Evolutionary conservation across 2,113 vertebrate species (phyloP), one percentile per base, ranked within the genome.

Genomic region (Cranoglanis bouderius): DNA sequence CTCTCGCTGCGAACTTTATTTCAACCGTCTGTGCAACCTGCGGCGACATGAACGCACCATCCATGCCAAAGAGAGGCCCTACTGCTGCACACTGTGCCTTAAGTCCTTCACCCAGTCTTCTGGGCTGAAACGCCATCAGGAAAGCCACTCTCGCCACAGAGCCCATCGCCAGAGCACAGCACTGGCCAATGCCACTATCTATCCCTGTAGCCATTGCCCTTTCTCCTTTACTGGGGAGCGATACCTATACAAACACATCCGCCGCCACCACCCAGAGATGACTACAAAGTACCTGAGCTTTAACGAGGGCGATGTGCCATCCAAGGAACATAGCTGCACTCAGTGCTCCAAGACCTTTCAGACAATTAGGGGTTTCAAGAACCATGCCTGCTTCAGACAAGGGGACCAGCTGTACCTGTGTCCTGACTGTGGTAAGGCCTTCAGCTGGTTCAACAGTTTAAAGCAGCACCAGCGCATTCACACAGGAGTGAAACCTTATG

Each of bases 381-480:
- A 92, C 13, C 96, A 96, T 92, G 14, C 88, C 4, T 96, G 96
- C 84, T 89, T 94, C 72, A 92, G 92, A 83, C 91, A 94, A 88
- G 91, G 94, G 63, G 94, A 95, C 85, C 92, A 94, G 3, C 86
- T 95, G 75, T 95, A 94, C 85, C 67, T 95, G 89, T 96, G 96
- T 91, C 92, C 93, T 0, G 95, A 96, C 82, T 96, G 96, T 1
- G 95, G 95, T 0, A 96, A 96, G 82, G 92, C 95, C 85, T 96
- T 95, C 89, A 86, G 89, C 0, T 95, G 94, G 91, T 93, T 94
- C 85, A 95, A 95, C 84, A 90, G 94, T 1, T 92, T 96, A 49
- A 95, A 95, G 92, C 95, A 95, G 82, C 96, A 96, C 77, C 95
- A 94, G 92, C 95, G 95, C 75, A 90, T 95, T 2, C 96, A 96